Base-by-base conservation (phyloP, 2,888 invertebrate species). In the Erebia ligea region DNA sequence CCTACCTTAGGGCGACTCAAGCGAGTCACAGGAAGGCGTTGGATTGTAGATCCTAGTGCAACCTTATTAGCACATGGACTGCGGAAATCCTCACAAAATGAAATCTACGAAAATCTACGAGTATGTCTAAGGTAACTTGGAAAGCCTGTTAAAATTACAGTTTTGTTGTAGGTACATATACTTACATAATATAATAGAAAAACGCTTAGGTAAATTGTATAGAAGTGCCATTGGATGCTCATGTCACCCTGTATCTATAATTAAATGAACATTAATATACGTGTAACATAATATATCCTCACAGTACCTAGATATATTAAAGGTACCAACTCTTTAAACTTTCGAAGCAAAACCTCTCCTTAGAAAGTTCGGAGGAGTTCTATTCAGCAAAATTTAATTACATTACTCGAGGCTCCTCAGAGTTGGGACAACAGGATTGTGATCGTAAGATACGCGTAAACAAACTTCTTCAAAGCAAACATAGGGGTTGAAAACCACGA, bases 361-460 rank as follows among this genome's bases (percentile, higher is more conserved):
- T 54, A 54, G 34, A 54, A 64, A 64, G 52, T 64, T 54, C 17
- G 40, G 52, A 52, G 63, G 50, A 48, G 62, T 62, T 48, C 62
- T 17, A 54, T 64, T 64, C 64, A 52, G 52, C 34, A 40, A 64
- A 64, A 54, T 64, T 64, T 64, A 64, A 64, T 64, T 64, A 66
- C 56, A 66, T 66, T 56, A 66, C 40, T 66, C 56, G 62, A 19
- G 21, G 62, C 62, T 48, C 48, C 11, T 34, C 5, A 21, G 21
- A 21, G 57, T 57, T 21, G 21, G 66, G 42, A 66, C 66, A 66
- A 66, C 54, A 57, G 56, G 56, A 70, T 70, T 70, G 57, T 61
- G 62, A 67, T 70, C 62, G 67, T 63, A 67, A 67, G 67, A 67
- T 70, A 70, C 70, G 59, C 45, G 58, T 48, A 67, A 67, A 66